These are phyloP conservation scores for Helobdella robusta DNA, from an alignment of 2,888 invertebrate genomes.

Conservation along the genomic window DNA sequence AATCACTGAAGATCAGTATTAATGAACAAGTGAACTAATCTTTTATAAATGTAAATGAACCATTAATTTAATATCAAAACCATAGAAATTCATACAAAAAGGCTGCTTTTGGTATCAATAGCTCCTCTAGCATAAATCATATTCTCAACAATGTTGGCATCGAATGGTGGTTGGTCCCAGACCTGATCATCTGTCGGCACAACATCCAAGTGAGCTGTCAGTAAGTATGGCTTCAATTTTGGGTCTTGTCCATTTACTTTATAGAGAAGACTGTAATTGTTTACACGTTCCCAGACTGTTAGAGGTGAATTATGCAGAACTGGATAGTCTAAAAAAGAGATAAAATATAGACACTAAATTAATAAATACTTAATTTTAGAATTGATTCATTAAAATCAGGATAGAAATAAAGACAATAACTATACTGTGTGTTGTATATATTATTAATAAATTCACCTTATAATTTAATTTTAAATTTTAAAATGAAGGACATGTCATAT, in stretches of 20 bases:
- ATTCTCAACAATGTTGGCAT: conserved; percentile 49
- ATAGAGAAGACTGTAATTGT: conserved; percentile 51
- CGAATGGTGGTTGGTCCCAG: conserved; percentile 50
- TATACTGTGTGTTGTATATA: too few species aligned
- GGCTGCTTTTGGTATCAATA: conserved; percentile 52
- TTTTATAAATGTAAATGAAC: not conserved
- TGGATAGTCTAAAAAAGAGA: conserved; percentile 38
- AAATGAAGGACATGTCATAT: too few species aligned
- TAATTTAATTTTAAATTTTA: too few species aligned
- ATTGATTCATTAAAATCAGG: too few species aligned
- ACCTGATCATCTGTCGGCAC: conserved; percentile 45
- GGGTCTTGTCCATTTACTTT: conserved; percentile 46
- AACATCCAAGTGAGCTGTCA: conserved; percentile 54
- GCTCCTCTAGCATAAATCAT: conserved; percentile 53
- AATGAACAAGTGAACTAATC: not conserved
- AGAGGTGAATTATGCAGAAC: conserved; percentile 38
- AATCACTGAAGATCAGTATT: too few species aligned
- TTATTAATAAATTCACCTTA: too few species aligned
- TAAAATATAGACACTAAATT: too few species aligned
- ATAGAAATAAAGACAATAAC: too few species aligned
- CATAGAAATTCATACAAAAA: conserved; percentile 46
- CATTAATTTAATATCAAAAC: not conserved
- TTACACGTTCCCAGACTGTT: conserved; percentile 40
- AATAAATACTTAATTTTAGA: too few species aligned
- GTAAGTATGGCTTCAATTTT: conserved; percentile 49